Evolutionary conservation across 1,140 invertebrate species (phyloP), one percentile per base, ranked within the genome.

Genomic region (Microplitis demolitor): DNA sequence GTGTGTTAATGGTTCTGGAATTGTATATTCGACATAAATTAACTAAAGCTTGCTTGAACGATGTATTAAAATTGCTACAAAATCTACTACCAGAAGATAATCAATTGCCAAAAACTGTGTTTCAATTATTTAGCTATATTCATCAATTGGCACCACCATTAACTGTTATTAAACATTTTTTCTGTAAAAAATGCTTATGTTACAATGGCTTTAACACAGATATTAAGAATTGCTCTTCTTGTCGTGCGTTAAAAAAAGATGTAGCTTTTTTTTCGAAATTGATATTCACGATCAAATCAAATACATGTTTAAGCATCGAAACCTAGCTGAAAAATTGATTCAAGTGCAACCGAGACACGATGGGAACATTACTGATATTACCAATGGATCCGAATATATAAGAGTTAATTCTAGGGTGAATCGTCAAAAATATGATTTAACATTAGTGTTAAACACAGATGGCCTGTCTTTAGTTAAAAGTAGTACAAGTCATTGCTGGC

Each of bases 391-490:
- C 45, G 76, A 75, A 69, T 77, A 77, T 45, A 75, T 73, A 6
- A 33, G 71, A 72, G 63, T 73, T 16, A 73, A 73, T 73, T 71
- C 67, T 16, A 58, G 69, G 24, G 9, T 4, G 9, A 51, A 73
- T 54, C 11, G 64, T 16, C 50, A 70, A 24, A 60, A 67, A 39
- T 77, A 68, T 56, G 73, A 77, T 67, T 72, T 77, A 24, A 76
- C 74, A 8, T 60, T 77, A 14, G 72, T 78, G 4, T 33, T 78
- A 5, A 77, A 58, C 68, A 76, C 76, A 24, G 76, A 78, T 68
- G 77, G 73, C 35, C 13, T 74, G 33, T 54, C 61, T 51, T 63
- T 77, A 35, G 54, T 68, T 24, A 74, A 71, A 58, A 78, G 74
- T 63, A 33, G 61, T 8, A 75, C 68, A 37, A 71, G 60, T 68